phyloP scores from a whole-genome alignment of 2,113 vertebrate species.

The Erpornis zantholeuca region DNA sequence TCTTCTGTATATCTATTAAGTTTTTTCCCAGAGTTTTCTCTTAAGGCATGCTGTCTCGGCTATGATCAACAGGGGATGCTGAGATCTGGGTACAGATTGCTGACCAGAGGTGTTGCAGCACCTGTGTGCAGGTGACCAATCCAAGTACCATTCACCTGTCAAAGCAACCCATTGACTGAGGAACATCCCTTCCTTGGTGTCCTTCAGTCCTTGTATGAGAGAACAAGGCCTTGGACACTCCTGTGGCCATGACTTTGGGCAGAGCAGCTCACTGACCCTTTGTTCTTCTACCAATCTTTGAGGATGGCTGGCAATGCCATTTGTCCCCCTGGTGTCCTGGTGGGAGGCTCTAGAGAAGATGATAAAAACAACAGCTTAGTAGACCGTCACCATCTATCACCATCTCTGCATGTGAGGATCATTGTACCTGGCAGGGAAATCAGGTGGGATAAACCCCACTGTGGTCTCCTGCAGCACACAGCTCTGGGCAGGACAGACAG shows the following conservation, averaged over 20 bases:
- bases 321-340: background rate
- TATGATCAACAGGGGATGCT: background rate
- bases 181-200: background rate
- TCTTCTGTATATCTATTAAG: background rate
- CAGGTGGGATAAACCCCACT: background rate
- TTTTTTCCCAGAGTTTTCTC: background rate
- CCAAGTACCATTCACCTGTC: background rate
- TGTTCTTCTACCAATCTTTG: background rate
- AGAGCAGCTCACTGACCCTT: background rate
- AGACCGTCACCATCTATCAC: background rate
- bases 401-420: fast-evolving
- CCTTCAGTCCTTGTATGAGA: background rate
- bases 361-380: background rate
- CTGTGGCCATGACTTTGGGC: background rate
- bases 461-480: background rate
- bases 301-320: background rate
- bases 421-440: background rate
- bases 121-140: background rate
- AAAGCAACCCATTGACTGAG: background rate
- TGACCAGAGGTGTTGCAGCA: background rate
- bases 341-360: background rate
- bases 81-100: background rate
- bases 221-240: background rate
- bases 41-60: background rate
- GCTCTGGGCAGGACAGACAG: background rate